Conservation (phyloP, 2,113 vertebrate genomes). For the Sander vitreus region DNA sequence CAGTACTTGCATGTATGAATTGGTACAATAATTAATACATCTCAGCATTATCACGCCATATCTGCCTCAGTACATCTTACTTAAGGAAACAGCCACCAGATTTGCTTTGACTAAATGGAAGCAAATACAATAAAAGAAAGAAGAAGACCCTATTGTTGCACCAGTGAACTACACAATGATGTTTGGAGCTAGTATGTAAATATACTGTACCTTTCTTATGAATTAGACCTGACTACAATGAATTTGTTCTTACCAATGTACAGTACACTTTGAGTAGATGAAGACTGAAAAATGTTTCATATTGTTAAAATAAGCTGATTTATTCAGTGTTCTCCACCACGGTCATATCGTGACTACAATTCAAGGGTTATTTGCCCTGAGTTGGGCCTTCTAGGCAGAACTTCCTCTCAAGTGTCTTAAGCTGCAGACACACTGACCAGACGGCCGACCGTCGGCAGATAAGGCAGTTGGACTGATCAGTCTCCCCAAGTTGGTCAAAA, state of each 20-base stretch:
- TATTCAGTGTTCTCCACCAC: not conserved
- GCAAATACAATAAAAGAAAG: not conserved
- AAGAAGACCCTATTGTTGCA: not conserved
- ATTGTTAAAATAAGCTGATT: not conserved
- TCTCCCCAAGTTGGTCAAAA: too few relatives aligned
- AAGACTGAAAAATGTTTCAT: not conserved
- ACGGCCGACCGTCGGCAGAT: too few relatives aligned
- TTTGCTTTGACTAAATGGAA: not conserved
- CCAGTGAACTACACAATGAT: not conserved
- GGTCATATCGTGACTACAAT: not conserved
- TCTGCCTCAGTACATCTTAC: not conserved
- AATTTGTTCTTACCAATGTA: not conserved
- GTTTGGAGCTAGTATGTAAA: not conserved
- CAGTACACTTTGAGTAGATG: not conserved
- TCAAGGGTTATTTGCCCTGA: not conserved
- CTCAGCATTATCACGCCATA: not conserved
- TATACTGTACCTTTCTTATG: not conserved
- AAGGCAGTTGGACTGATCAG: too few relatives aligned
- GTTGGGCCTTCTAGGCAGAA: not conserved
- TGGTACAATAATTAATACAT: not conserved
- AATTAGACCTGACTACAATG: not conserved
- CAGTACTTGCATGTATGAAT: not conserved
- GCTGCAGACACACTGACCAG: too few relatives aligned
- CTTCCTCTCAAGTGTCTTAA: not conserved
- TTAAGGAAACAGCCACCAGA: not conserved